phyloP scores from a whole-genome alignment of 64 coral and sea anemone species.

The Pachyseris speciosa region DNA sequence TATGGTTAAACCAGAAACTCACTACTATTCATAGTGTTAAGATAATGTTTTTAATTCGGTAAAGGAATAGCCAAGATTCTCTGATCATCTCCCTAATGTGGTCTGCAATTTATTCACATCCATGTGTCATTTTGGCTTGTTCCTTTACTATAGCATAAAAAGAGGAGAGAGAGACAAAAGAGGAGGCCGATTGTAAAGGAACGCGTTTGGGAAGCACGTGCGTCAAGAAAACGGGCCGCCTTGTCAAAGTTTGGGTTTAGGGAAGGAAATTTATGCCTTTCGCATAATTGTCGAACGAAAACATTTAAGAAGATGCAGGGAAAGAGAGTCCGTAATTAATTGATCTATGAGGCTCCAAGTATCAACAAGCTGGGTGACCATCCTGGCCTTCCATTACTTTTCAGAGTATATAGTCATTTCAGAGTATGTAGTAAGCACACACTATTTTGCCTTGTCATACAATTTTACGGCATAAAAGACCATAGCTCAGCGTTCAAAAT shows the following conservation, averaged over 20 bases:
- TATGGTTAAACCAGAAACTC: background rate
- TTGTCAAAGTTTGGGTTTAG: background rate
- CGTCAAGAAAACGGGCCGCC: background rate
- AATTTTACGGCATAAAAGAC: constrained; percentile 13
- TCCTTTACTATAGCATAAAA: background rate
- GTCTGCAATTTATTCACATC: background rate
- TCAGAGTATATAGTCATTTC: constrained; percentile 1
- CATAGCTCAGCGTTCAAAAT: background rate
- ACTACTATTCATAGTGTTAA: background rate
- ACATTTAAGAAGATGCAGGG: background rate
- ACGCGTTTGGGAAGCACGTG: background rate
- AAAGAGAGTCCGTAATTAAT: background rate
- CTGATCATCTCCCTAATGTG: background rate
- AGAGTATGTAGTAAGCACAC: background rate
- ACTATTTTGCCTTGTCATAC: background rate
- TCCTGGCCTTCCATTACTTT: constrained; percentile 26
- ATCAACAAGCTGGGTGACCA: constrained; percentile 35
- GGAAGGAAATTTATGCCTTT: background rate
- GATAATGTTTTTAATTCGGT: background rate
- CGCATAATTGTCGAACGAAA: background rate
- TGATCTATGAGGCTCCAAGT: background rate
- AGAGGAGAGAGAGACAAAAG: background rate
- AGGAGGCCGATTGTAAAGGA: background rate
- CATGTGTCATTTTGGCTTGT: background rate
- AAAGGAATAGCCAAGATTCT: background rate